Evolutionary conservation across 2,888 invertebrate species (phyloP), one percentile per base, ranked within the genome.

Genomic region (Cylindroiulus punctatus): DNA sequence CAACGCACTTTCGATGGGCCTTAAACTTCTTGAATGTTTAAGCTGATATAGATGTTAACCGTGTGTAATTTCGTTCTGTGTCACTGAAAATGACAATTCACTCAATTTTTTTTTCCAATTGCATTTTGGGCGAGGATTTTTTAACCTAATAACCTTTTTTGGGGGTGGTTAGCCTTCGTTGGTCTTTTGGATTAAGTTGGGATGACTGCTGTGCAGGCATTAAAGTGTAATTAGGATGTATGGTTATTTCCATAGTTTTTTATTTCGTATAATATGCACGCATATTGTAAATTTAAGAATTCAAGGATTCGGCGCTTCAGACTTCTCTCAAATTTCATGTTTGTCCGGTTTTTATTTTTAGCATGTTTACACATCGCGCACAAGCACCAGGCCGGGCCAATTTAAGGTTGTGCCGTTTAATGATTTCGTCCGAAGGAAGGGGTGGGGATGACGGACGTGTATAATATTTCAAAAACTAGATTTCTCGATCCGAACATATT

Each of bases 321-420:
- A 65, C 26, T 65, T 65, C 19, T 65, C 26, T 65, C 22, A 65
- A 65, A 65, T 65, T 65, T 65, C 65, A 26, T 65, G 22, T 26
- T 65, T 65, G 65, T 65, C 65, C 65, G 26, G 65, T 65, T 65
- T 65, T 65, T 65, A 65, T 65, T 65, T 65, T 65, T 65, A n/a
- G 47, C 65, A 65, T 65, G 65, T 65, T 65, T 65, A n/a, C n/a
- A n/a, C n/a, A n/a, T n/a, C n/a, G n/a, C n/a, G n/a, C 52, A 17
- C 52, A 65, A 1, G 26, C 57, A 65, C 26, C n/a, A n/a, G n/a
- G n/a, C 22, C 65, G 7, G 65, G 8, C 65, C 65, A 65, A 65
- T 65, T 65, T 65, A 65, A 65, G 65, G 65, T 65, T 26, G 65
- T 10, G 65, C 65, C 22, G 8, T 47, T 65, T 65, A 65, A 65